Evolutionary conservation across 2,113 vertebrate species (phyloP).

Genomic region (Desmodus rotundus): DNA sequence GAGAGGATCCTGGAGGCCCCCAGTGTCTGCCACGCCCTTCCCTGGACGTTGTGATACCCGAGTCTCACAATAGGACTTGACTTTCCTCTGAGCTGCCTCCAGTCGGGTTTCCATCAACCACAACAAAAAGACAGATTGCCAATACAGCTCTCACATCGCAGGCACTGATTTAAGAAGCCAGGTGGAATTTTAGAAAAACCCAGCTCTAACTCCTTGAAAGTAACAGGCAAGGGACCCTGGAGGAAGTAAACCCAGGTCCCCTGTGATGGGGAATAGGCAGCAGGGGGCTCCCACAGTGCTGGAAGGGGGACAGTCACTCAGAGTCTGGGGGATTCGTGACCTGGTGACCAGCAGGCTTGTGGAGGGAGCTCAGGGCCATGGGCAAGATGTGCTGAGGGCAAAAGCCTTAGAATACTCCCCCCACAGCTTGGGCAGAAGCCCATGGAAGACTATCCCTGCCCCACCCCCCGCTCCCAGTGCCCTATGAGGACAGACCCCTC

Average conservation of each 20-base stretch:
- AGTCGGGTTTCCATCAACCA: not conserved
- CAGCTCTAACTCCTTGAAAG: not conserved
- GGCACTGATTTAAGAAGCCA: not conserved
- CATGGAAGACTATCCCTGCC: rapidly evolving
- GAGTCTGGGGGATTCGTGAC: not conserved
- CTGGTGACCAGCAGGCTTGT: not conserved
- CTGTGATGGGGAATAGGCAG: too few species aligned
- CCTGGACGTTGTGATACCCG: not conserved
- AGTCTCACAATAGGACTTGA: not conserved
- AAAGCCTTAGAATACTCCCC: not conserved
- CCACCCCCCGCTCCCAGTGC: too few species aligned
- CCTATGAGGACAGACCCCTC: not conserved
- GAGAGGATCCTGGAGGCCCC: too few species aligned
- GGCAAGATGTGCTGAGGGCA: not conserved
- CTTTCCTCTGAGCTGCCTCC: not conserved
- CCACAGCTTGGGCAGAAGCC: rapidly evolving
- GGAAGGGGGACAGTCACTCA: not conserved
- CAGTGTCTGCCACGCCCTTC: too few species aligned
- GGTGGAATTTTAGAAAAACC: not conserved
- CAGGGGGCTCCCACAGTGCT: rapidly evolving
- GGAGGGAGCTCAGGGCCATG: not conserved
- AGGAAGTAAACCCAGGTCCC: not conserved
- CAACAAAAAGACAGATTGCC: not conserved
- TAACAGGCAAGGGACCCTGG: not conserved
- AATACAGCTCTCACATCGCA: rapidly evolving